Base-by-base conservation (phyloP, 2,888 invertebrate genomes). In the Nemoura dubitans region DNA sequence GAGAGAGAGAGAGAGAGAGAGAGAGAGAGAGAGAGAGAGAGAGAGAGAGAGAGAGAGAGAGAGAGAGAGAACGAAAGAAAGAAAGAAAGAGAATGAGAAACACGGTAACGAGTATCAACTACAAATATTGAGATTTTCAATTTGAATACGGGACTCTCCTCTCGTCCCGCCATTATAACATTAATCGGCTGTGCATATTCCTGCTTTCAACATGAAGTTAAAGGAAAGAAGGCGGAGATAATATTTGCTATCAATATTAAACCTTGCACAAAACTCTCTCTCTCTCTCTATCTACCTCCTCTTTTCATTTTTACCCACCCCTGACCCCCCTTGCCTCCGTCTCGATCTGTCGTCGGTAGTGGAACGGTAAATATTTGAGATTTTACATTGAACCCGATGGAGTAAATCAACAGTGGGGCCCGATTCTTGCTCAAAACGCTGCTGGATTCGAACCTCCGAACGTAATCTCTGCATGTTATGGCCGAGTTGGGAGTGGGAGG, bases 191-290 rank as follows among this genome's bases (percentile, higher is more conserved):
- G 59, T 59, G 59, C 59, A 59, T 59, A 59, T 59, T 59, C 59
- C 16, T 59, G 59, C 59, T 59, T 59, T 59, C 59, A 59, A 59
- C 14, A 59, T 21, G 59, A 59, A 59, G 59, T 59, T 59, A 59
- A 59, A 21, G 59, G 59, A 59, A 59, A 59, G 59, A 59, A 59
- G 6, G 59, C 59, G 59, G 59, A 59, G 59, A 59, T 59, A 59
- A 59, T 59, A 59, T 59, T 59, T 59, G 59, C 59, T 59, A 59
- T 59, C 59, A 59, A 59, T 59, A 59, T 59, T 59, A 59, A 59
- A 59, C 59, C 59, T 7, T 59, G 59, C 2, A 59, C 14, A 59
- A 21, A 59, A 59, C 14, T 21, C 21, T 7, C 59, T 59, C 21
- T 59, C 59, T 21, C 16, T 59, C 59, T 59, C 59, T 59, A 3